These are phyloP conservation scores for Calameuta idolon DNA, from an alignment of 2,888 invertebrate genomes.

Conservation along the genomic window DNA sequence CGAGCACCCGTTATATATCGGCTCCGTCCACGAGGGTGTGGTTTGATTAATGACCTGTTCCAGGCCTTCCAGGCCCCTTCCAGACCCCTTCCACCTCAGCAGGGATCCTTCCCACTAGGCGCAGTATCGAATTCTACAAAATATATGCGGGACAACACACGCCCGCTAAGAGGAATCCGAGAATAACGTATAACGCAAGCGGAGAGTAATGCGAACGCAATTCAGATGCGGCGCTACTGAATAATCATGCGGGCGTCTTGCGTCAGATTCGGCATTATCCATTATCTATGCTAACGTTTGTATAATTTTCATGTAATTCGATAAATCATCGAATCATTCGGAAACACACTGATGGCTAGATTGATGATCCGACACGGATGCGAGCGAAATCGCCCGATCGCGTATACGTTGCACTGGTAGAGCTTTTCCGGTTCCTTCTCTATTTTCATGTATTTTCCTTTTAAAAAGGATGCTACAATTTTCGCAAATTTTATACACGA, in stretches of 20 bases:
- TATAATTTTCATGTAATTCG: no score
- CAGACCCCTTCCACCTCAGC: conserved; percentile 40
- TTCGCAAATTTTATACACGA: background rate
- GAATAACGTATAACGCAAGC: background rate
- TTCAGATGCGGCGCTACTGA: conserved; percentile 2
- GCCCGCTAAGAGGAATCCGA: no score
- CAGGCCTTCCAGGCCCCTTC: conserved; percentile 36
- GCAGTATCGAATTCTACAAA: conserved; percentile 61
- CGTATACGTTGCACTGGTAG: background rate
- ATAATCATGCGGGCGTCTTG: conserved; percentile 6
- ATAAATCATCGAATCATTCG: no score
- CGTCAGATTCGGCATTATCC: conserved; percentile 2
- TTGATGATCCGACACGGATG: no score
- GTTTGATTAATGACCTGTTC: conserved; percentile 67
- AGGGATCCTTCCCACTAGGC: conserved; percentile 54
- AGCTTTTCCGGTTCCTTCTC: conserved; percentile 6
- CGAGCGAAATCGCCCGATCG: no score
- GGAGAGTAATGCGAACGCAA: background rate
- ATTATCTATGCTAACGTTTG: conserved; percentile 3
- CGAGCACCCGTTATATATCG: conserved; percentile 50
- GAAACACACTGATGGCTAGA: no score
- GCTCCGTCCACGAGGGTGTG: conserved; percentile 63
- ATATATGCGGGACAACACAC: conserved; percentile 39
- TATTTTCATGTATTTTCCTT: conserved; percentile 5
- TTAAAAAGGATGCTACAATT: no score